Conservation (phyloP, 1,140 invertebrate genomes). For the Musca vetustissima region DNA sequence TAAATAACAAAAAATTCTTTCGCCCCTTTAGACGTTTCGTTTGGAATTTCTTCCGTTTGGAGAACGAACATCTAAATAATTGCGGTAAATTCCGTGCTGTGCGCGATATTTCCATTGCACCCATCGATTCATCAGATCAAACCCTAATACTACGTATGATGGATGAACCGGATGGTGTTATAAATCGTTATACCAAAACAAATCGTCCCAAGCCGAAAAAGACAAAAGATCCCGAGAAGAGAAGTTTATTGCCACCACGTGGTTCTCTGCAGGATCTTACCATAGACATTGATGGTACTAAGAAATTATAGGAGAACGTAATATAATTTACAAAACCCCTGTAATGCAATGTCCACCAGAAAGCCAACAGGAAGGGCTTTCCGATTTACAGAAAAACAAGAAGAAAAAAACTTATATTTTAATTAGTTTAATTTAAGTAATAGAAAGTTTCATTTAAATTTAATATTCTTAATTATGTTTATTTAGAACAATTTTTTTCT, state of each 20-base stretch:
- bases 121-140: slow-evolving; percentile 92
- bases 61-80: slow-evolving; percentile 99
- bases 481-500: too few species aligned
- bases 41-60: slow-evolving; percentile 99
- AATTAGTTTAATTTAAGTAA: slow-evolving; percentile 12
- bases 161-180: slow-evolving; percentile 88
- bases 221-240: slow-evolving; percentile 61
- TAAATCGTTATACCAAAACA: slow-evolving; percentile 69
- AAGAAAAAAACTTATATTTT: not conserved
- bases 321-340: not conserved
- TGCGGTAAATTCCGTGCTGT: slow-evolving; percentile 99
- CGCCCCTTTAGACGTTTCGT: slow-evolving; percentile 79
- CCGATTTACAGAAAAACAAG: not conserved
- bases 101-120: slow-evolving; percentile 96
- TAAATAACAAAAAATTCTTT: not conserved
- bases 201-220: slow-evolving; percentile 58
- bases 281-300: slow-evolving; percentile 52
- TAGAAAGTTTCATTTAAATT: not conserved
- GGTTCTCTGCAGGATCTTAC: slow-evolving; percentile 57
- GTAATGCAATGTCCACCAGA: not conserved
- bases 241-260: slow-evolving; percentile 58
- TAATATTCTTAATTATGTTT: not conserved
- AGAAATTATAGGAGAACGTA: slow-evolving; percentile 44
- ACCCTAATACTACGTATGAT: slow-evolving; percentile 90
- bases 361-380: not conserved